phyloP scores from a whole-genome alignment of 2,113 vertebrate species.

The Elachura formosa region DNA sequence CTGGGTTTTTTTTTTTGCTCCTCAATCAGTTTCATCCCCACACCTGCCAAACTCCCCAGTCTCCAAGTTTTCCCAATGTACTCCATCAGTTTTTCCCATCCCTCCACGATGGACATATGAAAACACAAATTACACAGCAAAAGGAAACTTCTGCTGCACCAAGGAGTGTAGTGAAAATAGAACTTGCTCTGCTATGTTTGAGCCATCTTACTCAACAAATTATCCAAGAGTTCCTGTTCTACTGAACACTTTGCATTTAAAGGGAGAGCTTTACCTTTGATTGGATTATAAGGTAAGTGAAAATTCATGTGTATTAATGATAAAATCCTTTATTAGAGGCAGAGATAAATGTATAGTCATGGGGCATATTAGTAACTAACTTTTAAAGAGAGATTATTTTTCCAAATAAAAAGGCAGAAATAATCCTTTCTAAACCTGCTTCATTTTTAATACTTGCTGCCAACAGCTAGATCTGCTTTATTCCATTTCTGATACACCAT shows the following conservation, averaged over 20 bases:
- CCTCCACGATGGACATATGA: accelerated
- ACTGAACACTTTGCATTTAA: not conserved
- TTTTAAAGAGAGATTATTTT: conserved; percentile 60
- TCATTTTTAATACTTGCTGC: conserved; percentile 40
- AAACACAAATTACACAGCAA: not conserved
- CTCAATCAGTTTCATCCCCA: not conserved
- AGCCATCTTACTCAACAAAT: not conserved
- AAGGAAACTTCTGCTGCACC: not conserved
- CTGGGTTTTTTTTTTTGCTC: no score
- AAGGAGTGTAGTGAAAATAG: not conserved
- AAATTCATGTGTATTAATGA: conserved; percentile 34
- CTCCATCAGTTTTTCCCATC: not conserved
- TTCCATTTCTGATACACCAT: not conserved
- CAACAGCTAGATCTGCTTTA: conserved; percentile 34
- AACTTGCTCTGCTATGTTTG: accelerated
- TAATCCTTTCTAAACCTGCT: conserved; percentile 56
- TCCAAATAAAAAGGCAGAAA: conserved; percentile 57
- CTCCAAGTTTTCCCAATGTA: not conserved
- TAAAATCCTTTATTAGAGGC: conserved; percentile 43
- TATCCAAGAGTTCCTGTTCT: not conserved
- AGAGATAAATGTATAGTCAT: conserved; percentile 46
- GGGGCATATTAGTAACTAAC: conserved; percentile 42
- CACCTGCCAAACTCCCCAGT: not conserved
- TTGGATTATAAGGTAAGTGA: conserved; percentile 51
- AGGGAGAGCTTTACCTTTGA: conserved; percentile 38